Evolutionary conservation across 2,888 invertebrate genomes (phyloP).

Genomic region (Ichneumon xanthorius): DNA sequence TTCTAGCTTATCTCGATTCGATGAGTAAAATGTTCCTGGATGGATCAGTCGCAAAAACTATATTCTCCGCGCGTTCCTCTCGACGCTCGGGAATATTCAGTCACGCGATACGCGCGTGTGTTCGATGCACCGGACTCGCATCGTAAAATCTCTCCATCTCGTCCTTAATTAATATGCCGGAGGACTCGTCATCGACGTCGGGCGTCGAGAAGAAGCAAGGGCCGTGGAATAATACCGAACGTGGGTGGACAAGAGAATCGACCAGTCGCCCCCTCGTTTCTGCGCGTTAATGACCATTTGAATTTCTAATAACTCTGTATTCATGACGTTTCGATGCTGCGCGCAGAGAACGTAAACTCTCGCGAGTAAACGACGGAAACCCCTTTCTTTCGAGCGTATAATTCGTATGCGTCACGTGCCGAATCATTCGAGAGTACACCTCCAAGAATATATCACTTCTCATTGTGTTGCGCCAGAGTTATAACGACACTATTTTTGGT

Average conservation of each 20-base stretch:
- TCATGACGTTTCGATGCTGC: neutral
- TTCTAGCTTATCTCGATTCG: neutral
- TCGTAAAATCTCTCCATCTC: neutral
- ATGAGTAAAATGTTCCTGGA: neutral
- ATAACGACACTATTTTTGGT: slow-evolving; percentile 12
- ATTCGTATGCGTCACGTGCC: slow-evolving; percentile 34
- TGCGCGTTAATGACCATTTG: slow-evolving; percentile 24
- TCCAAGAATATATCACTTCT: neutral
- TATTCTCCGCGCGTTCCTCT: slow-evolving; percentile 1
- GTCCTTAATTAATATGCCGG: neutral
- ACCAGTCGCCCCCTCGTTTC: neutral
- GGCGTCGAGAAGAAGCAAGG: neutral
- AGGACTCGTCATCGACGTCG: slow-evolving; percentile 35
- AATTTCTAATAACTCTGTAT: slow-evolving; percentile 38
- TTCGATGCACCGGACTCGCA: slow-evolving; percentile 24
- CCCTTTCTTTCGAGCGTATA: slow-evolving; percentile 36
- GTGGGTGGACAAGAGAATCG: slow-evolving; percentile 21
- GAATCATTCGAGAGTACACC: neutral
- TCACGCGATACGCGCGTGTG: slow-evolving; percentile 34
- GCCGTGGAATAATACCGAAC: neutral
- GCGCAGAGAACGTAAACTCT: neutral
- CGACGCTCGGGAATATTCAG: neutral
- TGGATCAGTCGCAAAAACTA: neutral
- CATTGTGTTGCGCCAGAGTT: slow-evolving; percentile 6
- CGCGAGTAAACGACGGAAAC: slow-evolving; percentile 3